phyloP scores from a whole-genome alignment of 2,888 invertebrate genomes.

The Suillia variegata region DNA sequence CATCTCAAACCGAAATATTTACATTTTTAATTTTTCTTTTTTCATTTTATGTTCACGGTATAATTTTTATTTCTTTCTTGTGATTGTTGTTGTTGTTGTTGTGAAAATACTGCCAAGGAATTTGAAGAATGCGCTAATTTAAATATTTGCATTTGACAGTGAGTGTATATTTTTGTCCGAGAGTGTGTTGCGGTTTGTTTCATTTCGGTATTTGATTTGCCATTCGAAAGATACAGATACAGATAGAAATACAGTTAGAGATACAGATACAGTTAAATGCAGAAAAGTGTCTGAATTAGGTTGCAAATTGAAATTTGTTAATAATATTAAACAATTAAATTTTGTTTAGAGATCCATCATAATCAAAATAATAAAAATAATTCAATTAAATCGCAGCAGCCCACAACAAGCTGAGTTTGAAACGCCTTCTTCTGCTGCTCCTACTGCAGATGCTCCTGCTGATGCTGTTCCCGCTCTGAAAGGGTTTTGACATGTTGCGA shows the following conservation, averaged over 20 bases:
- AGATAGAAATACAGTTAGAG: neutral
- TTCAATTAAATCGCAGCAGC: neutral
- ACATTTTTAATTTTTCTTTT: too few relatives aligned
- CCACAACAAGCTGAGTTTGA: neutral
- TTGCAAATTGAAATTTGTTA: neutral
- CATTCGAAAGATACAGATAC: neutral
- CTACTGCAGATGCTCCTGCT: too few relatives aligned
- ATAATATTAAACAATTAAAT: neutral
- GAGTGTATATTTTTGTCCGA: neutral
- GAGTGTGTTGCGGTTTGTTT: neutral
- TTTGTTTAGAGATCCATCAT: too few relatives aligned
- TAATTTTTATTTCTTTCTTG: neutral
- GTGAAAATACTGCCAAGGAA: conserved; percentile 15
- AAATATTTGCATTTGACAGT: conserved; percentile 21
- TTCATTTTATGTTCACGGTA: too few relatives aligned
- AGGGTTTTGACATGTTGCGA: conserved; percentile 43
- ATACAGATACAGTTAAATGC: neutral
- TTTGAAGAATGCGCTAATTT: conserved; percentile 20
- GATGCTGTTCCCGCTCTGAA: too few relatives aligned
- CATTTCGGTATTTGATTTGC: conserved; percentile 1
- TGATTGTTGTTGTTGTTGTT: conserved; percentile 6
- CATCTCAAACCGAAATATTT: too few relatives aligned
- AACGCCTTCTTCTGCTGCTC: too few relatives aligned
- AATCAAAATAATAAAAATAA: neutral
- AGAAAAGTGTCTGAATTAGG: neutral